Evolutionary conservation across 2,797 vertebrate genomes (phyloP).

Genomic region (Poecilia wingei): DNA sequence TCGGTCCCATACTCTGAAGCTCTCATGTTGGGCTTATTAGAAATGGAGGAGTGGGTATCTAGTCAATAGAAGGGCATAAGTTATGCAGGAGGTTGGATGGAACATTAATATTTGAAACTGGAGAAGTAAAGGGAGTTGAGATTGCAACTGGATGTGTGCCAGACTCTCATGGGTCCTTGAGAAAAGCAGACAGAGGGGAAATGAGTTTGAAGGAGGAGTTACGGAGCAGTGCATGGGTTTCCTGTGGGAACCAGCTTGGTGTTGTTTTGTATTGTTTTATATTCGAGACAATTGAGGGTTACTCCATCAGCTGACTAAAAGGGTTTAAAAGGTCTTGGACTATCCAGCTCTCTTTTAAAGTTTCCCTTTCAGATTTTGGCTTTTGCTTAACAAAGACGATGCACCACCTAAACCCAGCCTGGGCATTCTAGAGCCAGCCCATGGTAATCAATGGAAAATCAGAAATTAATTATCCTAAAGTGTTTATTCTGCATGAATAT

Average conservation of each 20-base stretch:
- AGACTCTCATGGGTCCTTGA: conserved; percentile 63
- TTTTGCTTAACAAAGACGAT: conserved; percentile 13
- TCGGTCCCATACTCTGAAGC: conserved; percentile 41
- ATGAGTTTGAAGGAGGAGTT: conserved; percentile 37
- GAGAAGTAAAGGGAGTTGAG: conserved; percentile 39
- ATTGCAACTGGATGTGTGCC: conserved; percentile 68
- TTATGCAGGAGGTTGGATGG: conserved; percentile 25
- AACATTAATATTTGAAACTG: conserved; percentile 43
- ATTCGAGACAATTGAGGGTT: conserved; percentile 39
- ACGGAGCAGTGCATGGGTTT: conserved; percentile 27
- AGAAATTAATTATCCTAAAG: not conserved
- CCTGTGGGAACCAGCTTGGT: conserved; percentile 66
- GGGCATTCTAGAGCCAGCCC: not conserved
- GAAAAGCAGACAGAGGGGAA: conserved; percentile 42
- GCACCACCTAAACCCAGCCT: conserved; percentile 15
- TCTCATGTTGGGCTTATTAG: conserved; percentile 30
- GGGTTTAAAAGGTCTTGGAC: conserved; percentile 42
- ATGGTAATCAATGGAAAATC: not conserved
- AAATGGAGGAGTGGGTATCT: conserved; percentile 29
- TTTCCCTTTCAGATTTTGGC: not conserved
- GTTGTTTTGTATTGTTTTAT: conserved; percentile 54
- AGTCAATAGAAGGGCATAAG: conserved; percentile 25
- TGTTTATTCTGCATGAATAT: not conserved
- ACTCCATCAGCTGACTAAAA: conserved; percentile 46
- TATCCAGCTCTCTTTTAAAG: conserved; percentile 15